Percentiles rank a stretch among this genome's conserved stretches.
phyloP scores from a whole-genome alignment of 2,797 vertebrate species.

The Triplophysa yarkandensis region DNA sequence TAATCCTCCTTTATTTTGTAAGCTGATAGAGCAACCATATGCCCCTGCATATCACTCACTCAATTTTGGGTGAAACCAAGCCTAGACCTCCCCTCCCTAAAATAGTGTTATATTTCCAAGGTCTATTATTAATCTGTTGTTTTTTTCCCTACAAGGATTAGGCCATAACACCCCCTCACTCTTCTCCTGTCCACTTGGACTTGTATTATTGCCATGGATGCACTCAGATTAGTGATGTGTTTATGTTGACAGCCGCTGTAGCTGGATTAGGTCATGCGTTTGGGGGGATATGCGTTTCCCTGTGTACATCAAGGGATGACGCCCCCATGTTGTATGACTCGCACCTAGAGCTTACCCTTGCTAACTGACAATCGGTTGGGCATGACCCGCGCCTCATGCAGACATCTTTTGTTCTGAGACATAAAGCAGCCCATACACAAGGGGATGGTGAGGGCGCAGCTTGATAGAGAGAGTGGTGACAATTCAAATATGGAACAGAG shows the following conservation, averaged over 20 bases:
- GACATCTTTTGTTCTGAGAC: constrained; percentile 33
- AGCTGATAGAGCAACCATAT: constrained; percentile 61
- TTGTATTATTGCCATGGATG: constrained; percentile 64
- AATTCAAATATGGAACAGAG: constrained; percentile 22
- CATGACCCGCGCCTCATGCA: constrained; percentile 18
- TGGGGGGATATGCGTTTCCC: constrained; percentile 33
- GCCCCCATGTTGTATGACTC: constrained; percentile 16
- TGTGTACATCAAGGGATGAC: constrained; percentile 6
- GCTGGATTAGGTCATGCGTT: constrained; percentile 64
- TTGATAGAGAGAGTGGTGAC: background rate
- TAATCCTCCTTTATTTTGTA: constrained; percentile 58
- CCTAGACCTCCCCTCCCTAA: constrained; percentile 54
- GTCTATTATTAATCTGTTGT: constrained; percentile 60
- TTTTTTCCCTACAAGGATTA: constrained; percentile 47
- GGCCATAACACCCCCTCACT: constrained; percentile 36
- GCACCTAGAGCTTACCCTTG: constrained; percentile 25
- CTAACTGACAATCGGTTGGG: constrained; percentile 26
- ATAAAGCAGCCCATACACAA: constrained; percentile 1
- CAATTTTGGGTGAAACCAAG: constrained; percentile 53
- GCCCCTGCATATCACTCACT: constrained; percentile 57
- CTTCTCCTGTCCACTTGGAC: constrained; percentile 58
- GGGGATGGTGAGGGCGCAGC: constrained; percentile 9
- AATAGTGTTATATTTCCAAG: constrained; percentile 57
- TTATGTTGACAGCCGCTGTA: constrained; percentile 66
- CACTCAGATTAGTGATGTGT: constrained; percentile 64